phyloP scores from a whole-genome alignment of 2,888 invertebrate species.

The Miltochrista miniata region DNA sequence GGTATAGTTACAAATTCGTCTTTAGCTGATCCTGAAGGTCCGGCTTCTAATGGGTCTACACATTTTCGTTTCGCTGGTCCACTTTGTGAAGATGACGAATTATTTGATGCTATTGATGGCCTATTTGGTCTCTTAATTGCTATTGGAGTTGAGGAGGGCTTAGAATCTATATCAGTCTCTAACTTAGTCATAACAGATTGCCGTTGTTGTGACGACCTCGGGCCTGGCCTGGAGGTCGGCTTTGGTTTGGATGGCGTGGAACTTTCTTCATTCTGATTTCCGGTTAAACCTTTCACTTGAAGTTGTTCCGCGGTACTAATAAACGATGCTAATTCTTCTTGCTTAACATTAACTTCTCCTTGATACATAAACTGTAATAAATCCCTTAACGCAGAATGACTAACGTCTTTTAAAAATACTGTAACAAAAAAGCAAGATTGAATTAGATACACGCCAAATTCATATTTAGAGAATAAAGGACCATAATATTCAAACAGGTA shows the following conservation, averaged over 20 bases:
- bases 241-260: conserved; percentile 84
- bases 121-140: conserved; percentile 86
- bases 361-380: conserved; percentile 89
- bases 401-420: conserved; percentile 89
- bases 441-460: not conserved
- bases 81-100: conserved; percentile 83
- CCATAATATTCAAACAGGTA: not conserved
- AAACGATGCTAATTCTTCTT: conserved; percentile 88
- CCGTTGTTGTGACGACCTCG: conserved; percentile 86
- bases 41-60: conserved; percentile 85
- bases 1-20: conserved; percentile 82
- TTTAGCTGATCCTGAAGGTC: conserved; percentile 82
- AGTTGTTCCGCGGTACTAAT: conserved; percentile 89
- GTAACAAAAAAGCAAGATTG: conserved; percentile 52
- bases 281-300: conserved; percentile 88
- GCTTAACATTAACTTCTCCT: conserved; percentile 88
- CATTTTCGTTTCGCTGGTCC: conserved; percentile 83
- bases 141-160: conserved; percentile 85
- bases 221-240: conserved; percentile 85
- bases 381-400: conserved; percentile 87
- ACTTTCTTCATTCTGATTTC: conserved; percentile 85
- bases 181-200: conserved; percentile 85
- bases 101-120: conserved; percentile 86
- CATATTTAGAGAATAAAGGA: too few species aligned
- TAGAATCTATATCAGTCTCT: conserved; percentile 85